A percentile compares a stretch with the other conserved stretches of the same genome.
Conservation (phyloP, 2,113 vertebrate species). For the Sterrhoptilus dennistouni region DNA sequence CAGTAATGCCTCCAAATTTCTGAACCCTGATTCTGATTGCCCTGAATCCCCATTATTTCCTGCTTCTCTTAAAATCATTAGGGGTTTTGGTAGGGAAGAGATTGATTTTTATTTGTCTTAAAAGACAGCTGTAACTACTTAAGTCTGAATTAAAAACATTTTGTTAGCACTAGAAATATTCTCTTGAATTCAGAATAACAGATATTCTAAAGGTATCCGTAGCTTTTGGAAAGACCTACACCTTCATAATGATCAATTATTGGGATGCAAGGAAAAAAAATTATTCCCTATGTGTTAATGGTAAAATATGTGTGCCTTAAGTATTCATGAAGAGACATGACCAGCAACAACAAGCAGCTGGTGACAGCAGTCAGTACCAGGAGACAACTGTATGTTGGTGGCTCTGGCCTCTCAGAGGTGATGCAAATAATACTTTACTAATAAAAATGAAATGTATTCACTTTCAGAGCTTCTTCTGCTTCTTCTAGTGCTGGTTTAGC, state of each 20-base stretch:
- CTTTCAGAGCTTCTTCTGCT: constrained; percentile 83
- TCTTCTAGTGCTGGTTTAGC: constrained; percentile 82
- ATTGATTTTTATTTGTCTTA: background rate
- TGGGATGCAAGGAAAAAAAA: background rate
- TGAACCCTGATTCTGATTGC: background rate
- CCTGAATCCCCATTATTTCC: background rate
- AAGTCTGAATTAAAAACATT: background rate
- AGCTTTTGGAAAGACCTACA: background rate
- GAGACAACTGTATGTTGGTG: background rate
- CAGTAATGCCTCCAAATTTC: background rate
- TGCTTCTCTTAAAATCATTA: background rate
- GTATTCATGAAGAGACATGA: background rate
- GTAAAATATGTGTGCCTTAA: background rate
- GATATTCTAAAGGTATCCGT: background rate
- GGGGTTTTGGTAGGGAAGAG: background rate
- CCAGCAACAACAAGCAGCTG: background rate
- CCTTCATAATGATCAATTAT: background rate
- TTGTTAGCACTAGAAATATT: background rate
- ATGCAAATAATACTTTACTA: background rate
- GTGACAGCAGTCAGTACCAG: background rate
- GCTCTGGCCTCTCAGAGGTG: background rate
- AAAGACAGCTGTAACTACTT: background rate
- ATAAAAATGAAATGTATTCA: constrained; percentile 36
- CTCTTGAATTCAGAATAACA: background rate
- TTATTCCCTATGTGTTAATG: background rate